A percentile compares a stretch with the other conserved stretches of the same genome.
phyloP scores from a whole-genome alignment of 2,113 vertebrate species.

The Lynx canadensis region DNA sequence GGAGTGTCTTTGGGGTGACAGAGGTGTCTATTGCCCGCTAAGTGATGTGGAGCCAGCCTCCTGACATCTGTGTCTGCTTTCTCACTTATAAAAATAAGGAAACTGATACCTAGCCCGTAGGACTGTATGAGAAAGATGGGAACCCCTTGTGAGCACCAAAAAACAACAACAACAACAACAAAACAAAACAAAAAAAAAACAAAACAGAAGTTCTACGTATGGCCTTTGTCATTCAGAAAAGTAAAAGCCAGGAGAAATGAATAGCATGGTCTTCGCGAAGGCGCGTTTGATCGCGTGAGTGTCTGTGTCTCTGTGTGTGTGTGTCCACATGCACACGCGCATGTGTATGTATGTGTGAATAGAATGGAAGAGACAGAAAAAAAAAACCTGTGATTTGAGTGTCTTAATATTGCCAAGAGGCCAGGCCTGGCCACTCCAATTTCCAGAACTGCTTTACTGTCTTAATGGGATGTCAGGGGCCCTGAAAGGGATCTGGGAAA shows the following conservation, averaged over 20 bases:
- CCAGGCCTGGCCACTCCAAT: neutral
- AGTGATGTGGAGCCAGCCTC: neutral
- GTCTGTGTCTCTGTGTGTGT: neutral
- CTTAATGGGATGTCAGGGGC: neutral
- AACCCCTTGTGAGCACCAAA: neutral
- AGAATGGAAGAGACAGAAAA: neutral
- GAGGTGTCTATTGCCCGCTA: neutral
- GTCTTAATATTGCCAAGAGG: neutral
- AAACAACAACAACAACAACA: neutral
- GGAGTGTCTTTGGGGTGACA: neutral
- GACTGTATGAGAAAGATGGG: neutral
- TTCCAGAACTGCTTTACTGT: neutral
- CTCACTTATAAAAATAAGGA: neutral
- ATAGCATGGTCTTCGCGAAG: neutral
- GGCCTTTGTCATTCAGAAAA: neutral
- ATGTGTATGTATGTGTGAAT: fast-evolving
- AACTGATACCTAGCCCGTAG: neutral
- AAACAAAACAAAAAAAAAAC: neutral
- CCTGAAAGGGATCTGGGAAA: neutral
- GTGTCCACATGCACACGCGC: neutral
- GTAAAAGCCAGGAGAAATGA: neutral
- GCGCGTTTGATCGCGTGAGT: neutral
- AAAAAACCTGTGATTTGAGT: neutral
- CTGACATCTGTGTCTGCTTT: neutral
- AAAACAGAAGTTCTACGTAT: neutral